phyloP scores from a whole-genome alignment of 2,888 invertebrate species.

The Theristus sp. region DNA sequence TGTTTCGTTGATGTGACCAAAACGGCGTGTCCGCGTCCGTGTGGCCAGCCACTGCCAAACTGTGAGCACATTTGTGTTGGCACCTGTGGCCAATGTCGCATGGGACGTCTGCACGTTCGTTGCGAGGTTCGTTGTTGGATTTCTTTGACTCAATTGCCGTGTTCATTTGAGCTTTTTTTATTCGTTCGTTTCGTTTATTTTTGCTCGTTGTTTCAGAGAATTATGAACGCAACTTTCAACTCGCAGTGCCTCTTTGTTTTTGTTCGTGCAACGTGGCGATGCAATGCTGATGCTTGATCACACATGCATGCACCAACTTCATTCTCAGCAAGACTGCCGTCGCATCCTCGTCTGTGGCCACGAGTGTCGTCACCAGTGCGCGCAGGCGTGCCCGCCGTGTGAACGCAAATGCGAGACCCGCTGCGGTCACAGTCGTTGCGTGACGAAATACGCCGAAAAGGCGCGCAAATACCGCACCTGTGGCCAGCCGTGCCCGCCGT shows the following conservation, averaged over 20 bases:
- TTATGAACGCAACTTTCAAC: no score
- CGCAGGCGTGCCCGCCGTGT: constrained; percentile 24
- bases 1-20: constrained; percentile 2
- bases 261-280: no score
- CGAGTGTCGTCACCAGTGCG: constrained; percentile 20
- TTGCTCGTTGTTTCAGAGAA: no score
- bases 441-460: not conserved
- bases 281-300: not conserved
- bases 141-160: not conserved
- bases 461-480: constrained; percentile 10
- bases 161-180: no score
- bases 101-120: constrained; percentile 42
- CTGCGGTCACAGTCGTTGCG: constrained; percentile 40
- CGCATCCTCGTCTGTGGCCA: constrained; percentile 46
- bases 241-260: no score
- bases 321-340: constrained; percentile 36
- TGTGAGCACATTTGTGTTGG: constrained; percentile 25
- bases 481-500: constrained; percentile 24
- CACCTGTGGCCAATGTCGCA: constrained; percentile 25
- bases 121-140: constrained; percentile 29
- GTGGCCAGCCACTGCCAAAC: constrained; percentile 11
- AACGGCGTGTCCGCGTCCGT: constrained; percentile 12
- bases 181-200: no score
- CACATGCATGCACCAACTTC: not conserved
- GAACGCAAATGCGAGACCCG: constrained; percentile 33